A percentile compares a stretch with the other conserved stretches of the same genome.
These are phyloP conservation scores for Centrocercus urophasianus DNA, from an alignment of 2,113 vertebrate species.

Conservation along the genomic window DNA sequence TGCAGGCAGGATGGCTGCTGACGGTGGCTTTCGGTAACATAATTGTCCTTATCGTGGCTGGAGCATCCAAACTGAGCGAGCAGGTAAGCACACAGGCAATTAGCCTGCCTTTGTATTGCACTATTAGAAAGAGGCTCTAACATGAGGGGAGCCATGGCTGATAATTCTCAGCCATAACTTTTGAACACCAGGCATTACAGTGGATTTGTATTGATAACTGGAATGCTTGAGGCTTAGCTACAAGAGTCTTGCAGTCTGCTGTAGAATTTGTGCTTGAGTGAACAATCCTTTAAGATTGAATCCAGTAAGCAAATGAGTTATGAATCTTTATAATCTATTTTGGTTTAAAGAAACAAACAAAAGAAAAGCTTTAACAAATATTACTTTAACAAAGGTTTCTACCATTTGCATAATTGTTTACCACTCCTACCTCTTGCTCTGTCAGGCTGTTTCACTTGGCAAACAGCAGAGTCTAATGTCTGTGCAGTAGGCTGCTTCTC, in stretches of 20 bases:
- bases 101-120: fast-evolving
- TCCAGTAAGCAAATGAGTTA: not conserved
- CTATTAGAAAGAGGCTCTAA: not conserved
- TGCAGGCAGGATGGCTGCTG: conserved; percentile 94
- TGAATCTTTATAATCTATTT: not conserved
- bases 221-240: not conserved
- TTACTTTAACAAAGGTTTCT: not conserved
- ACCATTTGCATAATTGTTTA: not conserved
- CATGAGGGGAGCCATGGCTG: not conserved
- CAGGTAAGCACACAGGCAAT: conserved; percentile 77
- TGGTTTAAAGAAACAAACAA: not conserved
- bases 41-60: conserved; percentile 93
- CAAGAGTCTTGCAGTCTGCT: not conserved
- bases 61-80: conserved; percentile 79
- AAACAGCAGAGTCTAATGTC: not conserved
- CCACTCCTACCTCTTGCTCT: not conserved
- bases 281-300: not conserved
- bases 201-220: not conserved
- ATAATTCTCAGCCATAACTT: not conserved
- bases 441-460: not conserved
- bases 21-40: conserved; percentile 93
- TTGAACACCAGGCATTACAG: not conserved
- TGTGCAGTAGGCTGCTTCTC: not conserved
- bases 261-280: not conserved
- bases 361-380: not conserved